phyloP scores from a whole-genome alignment of 2,797 vertebrate genomes.

The Argyrosomus regius region DNA sequence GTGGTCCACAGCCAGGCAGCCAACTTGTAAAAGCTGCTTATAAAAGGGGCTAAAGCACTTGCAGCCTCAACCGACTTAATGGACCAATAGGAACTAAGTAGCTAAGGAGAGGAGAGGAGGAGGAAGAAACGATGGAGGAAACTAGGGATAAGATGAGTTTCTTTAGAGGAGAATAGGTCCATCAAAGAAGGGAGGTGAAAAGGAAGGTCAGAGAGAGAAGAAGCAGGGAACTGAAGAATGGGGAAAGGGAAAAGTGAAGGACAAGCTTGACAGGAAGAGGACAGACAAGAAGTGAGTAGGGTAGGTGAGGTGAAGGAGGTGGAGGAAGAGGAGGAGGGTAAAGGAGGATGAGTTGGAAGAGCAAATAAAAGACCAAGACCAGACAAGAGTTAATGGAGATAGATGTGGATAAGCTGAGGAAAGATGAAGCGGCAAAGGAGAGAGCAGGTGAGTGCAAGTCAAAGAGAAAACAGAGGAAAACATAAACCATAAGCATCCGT shows the following conservation, averaged over 20 bases:
- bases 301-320: constrained; percentile 38
- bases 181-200: constrained; percentile 10
- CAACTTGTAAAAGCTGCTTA: constrained; percentile 78
- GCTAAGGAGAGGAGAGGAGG: constrained; percentile 25
- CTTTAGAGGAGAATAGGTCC: constrained; percentile 9
- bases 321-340: constrained; percentile 3
- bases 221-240: constrained; percentile 18
- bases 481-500: not conserved
- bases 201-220: not conserved
- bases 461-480: constrained; percentile 1
- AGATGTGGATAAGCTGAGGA: constrained; percentile 32
- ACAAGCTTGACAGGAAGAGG: constrained; percentile 34
- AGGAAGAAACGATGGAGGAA: constrained; percentile 11
- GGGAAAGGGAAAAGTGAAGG: constrained; percentile 17
- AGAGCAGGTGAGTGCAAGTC: not conserved
- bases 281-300: constrained; percentile 23
- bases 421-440: not conserved
- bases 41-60: constrained; percentile 63
- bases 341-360: constrained; percentile 33
- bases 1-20: constrained; percentile 69
- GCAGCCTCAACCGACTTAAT: constrained; percentile 68
- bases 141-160: constrained; percentile 14
- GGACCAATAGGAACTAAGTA: constrained; percentile 61
- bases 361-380: constrained; percentile 28
- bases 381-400: constrained; percentile 56